phyloP scores from a whole-genome alignment of 2,113 vertebrate genomes.

The Parus major region DNA sequence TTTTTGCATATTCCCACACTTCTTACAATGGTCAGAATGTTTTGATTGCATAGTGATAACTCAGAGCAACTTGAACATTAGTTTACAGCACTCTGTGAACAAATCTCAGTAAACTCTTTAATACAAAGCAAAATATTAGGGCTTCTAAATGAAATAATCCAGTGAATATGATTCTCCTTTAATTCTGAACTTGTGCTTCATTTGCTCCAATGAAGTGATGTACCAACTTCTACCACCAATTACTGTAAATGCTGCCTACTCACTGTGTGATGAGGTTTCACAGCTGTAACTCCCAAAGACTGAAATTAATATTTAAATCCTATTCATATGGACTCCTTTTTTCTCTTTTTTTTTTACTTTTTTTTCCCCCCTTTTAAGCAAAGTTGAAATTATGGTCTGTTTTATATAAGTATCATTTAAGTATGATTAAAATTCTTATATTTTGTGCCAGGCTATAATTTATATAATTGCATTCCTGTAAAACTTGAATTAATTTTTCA shows the following conservation, averaged over 20 bases:
- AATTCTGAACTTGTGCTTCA: neutral
- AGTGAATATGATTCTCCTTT: neutral
- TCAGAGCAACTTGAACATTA: neutral
- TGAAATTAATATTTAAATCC: neutral
- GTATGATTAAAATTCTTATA: neutral
- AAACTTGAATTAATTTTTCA: constrained; percentile 46
- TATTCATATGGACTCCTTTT: neutral
- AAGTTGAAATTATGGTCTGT: neutral
- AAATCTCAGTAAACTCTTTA: neutral
- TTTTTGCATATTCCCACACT: neutral
- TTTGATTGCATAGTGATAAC: neutral
- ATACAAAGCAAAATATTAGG: neutral
- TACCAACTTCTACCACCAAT: neutral
- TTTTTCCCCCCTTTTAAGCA: neutral
- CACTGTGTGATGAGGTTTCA: neutral
- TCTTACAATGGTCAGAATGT: neutral
- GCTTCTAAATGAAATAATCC: neutral
- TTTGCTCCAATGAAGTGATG: neutral
- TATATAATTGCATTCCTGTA: constrained; percentile 32
- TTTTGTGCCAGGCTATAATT: constrained; percentile 23
- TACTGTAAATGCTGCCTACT: neutral
- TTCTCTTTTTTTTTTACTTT: rapidly evolving
- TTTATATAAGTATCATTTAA: neutral
- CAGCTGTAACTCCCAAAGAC: neutral
- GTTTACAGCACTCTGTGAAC: neutral